Evolutionary conservation across 2,113 vertebrate species (phyloP).

Genomic region (Formicarius rufipectus): DNA sequence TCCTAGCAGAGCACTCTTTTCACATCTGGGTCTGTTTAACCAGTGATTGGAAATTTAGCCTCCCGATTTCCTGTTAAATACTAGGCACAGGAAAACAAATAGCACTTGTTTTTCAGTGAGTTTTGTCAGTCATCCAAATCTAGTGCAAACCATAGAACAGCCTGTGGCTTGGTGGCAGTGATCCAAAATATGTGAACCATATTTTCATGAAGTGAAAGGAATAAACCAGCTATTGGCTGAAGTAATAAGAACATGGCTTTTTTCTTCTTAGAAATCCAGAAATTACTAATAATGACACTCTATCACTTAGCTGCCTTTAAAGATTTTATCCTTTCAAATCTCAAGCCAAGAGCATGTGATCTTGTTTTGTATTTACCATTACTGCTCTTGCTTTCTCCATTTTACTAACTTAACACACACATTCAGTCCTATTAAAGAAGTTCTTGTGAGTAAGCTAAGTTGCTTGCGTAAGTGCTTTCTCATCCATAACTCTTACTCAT

Average conservation of each 20-base stretch:
- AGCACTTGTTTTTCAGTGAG: slow-evolving; percentile 83
- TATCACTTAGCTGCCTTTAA: slow-evolving; percentile 27
- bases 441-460: neutral
- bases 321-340: slow-evolving; percentile 42
- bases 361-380: slow-evolving; percentile 49
- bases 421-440: neutral
- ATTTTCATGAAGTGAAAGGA: slow-evolving; percentile 60
- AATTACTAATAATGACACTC: slow-evolving; percentile 56
- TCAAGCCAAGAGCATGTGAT: slow-evolving; percentile 30
- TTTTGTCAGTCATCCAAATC: slow-evolving; percentile 80
- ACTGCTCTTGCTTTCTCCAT: neutral
- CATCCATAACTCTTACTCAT: neutral
- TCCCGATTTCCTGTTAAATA: slow-evolving; percentile 86
- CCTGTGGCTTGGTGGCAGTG: slow-evolving; percentile 76
- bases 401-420: neutral
- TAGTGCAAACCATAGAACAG: slow-evolving; percentile 69
- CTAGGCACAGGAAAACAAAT: slow-evolving; percentile 83
- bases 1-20: slow-evolving; percentile 2
- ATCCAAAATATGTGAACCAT: slow-evolving; percentile 69
- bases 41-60: slow-evolving; percentile 80
- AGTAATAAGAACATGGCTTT: neutral
- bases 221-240: slow-evolving; percentile 59
- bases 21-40: slow-evolving; percentile 83
- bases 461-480: neutral
- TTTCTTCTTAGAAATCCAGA: slow-evolving; percentile 51